Percentiles rank a stretch among this genome's conserved stretches.
Evolutionary conservation across 2,113 vertebrate genomes (phyloP).

Genomic region (Hiodon tergisus): DNA sequence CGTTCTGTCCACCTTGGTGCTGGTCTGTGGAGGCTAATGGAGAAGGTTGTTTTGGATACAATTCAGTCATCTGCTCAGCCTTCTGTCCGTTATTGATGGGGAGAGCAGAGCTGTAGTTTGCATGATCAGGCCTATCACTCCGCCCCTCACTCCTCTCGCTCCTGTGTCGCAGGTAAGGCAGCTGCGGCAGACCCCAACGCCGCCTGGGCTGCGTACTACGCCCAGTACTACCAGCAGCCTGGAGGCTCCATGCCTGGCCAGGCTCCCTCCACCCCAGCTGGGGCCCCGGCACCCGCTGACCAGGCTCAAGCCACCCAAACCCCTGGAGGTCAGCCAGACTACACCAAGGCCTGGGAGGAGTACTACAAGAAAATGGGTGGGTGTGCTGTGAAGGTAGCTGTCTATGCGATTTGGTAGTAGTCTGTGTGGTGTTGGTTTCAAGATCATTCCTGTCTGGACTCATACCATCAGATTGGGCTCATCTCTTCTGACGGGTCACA

Average conservation of each 20-base stretch:
- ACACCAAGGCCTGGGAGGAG: constrained; percentile 91
- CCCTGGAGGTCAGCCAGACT: constrained; percentile 76
- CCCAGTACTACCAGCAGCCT: constrained; percentile 86
- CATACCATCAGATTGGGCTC: background rate
- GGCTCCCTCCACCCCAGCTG: constrained; percentile 59
- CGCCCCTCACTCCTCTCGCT: constrained; percentile 19
- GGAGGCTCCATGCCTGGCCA: constrained; percentile 71
- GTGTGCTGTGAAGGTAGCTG: constrained; percentile 32
- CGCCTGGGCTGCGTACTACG: constrained; percentile 89
- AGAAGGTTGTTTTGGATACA: too few species aligned
- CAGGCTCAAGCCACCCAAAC: constrained; percentile 63
- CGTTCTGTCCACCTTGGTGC: too few species aligned
- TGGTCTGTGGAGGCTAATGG: too few species aligned
- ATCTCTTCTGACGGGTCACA: background rate
- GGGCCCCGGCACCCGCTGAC: constrained; percentile 67
- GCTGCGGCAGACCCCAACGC: constrained; percentile 77
- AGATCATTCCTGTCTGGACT: background rate
- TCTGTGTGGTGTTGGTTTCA: background rate
- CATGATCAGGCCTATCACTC: too few species aligned
- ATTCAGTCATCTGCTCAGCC: too few species aligned
- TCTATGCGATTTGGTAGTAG: background rate
- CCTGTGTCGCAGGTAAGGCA: constrained; percentile 65
- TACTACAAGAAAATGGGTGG: constrained; percentile 91
- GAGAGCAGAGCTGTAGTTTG: background rate
- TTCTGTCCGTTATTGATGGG: too few species aligned